Percentiles rank a stretch among this genome's conserved stretches.
These are phyloP conservation scores for Loripinus fragilis DNA, from an alignment of 2,888 invertebrate genomes.

Conservation along the genomic window DNA sequence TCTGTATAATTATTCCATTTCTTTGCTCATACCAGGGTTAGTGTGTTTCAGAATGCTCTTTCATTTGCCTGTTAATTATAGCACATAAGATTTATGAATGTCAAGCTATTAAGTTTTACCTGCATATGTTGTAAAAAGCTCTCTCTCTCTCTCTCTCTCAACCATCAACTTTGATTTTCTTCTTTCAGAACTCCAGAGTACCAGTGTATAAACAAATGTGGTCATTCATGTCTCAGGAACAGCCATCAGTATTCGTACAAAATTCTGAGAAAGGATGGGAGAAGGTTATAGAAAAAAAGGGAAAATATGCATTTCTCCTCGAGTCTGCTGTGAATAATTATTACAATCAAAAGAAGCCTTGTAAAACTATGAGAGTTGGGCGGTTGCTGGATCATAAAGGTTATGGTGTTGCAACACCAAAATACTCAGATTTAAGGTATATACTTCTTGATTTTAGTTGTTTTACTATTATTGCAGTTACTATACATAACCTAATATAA, in stretches of 20 bases:
- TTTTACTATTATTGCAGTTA: too few species aligned
- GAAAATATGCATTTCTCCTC: conserved; percentile 85
- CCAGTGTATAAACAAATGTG: conserved; percentile 95
- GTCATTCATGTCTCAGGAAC: conserved; percentile 89
- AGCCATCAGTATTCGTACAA: conserved; percentile 88
- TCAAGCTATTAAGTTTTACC: too few species aligned
- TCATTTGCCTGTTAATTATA: too few species aligned
- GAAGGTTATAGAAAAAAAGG: conserved; percentile 88
- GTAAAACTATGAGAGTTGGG: conserved; percentile 87
- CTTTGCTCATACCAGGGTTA: too few species aligned
- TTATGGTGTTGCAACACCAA: conserved; percentile 96
- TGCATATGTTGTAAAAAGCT: too few species aligned
- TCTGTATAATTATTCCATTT: too few species aligned
- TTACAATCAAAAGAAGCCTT: conserved; percentile 93
- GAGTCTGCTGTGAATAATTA: conserved; percentile 89
- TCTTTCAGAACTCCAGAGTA: conserved; percentile 92
- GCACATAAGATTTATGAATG: not conserved
- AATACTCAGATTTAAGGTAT: conserved; percentile 83
- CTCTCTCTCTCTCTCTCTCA: too few species aligned
- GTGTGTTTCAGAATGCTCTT: too few species aligned
- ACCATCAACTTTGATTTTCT: too few species aligned
- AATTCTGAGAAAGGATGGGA: conserved; percentile 92
- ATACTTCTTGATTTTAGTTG: not conserved
- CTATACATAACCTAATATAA: too few species aligned
- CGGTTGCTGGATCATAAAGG: conserved; percentile 92